phyloP scores from a whole-genome alignment of 2,888 invertebrate species.

The Trichogramma evanescens region DNA sequence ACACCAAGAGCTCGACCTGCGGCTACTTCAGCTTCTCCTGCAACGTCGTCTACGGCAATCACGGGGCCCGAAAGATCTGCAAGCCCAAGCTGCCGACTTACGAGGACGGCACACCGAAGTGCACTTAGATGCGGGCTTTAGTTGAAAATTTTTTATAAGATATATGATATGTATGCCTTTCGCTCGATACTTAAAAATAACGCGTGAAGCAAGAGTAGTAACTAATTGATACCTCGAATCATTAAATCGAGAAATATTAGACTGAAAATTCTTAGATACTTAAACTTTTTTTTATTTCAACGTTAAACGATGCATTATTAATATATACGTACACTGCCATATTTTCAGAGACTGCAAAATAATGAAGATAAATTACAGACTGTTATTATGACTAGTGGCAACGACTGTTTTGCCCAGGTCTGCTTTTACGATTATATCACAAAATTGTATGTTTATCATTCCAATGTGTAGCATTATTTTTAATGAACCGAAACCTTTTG shows the following conservation, averaged over 20 bases:
- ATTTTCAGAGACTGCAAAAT: constrained; percentile 10
- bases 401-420: no score
- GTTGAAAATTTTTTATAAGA: not conserved
- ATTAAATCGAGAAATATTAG: no score
- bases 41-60: constrained; percentile 69
- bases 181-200: no score
- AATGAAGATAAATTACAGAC: constrained; percentile 8
- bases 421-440: not conserved
- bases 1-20: constrained; percentile 79
- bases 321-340: constrained; percentile 14
- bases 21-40: constrained; percentile 83
- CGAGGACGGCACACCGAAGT: constrained; percentile 63
- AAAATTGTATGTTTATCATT: constrained; percentile 14
- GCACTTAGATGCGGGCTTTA: not conserved
- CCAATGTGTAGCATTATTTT: constrained; percentile 12
- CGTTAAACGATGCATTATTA: constrained; percentile 11
- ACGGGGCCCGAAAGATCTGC: constrained; percentile 73
- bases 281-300: constrained; percentile 11
- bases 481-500: constrained; percentile 14
- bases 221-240: no score
- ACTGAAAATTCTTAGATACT: not conserved
- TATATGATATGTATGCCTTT: no score
- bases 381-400: not conserved
- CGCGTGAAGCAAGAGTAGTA: no score
- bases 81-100: constrained; percentile 72